phyloP scores from a whole-genome alignment of 2,113 vertebrate genomes.

The Prinia subflava region DNA sequence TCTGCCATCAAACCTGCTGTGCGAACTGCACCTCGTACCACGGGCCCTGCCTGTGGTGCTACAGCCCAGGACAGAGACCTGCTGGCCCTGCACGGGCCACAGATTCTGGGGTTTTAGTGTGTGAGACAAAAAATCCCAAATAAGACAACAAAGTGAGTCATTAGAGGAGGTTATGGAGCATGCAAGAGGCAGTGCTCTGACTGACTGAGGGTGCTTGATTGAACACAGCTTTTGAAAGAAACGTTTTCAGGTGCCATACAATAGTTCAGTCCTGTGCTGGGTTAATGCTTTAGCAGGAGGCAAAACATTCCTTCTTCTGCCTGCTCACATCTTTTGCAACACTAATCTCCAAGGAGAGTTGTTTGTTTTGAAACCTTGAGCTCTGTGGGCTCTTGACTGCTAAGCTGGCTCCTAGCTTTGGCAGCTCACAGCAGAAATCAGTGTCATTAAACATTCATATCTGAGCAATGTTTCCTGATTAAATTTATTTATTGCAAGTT shows the following conservation, averaged over 20 bases:
- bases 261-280: background rate
- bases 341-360: background rate
- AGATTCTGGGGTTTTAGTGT: fast-evolving
- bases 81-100: background rate
- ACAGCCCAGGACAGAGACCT: background rate
- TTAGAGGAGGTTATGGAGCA: background rate
- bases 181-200: background rate
- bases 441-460: background rate
- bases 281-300: background rate
- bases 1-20: background rate
- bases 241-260: fast-evolving
- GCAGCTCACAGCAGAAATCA: background rate
- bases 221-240: background rate
- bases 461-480: background rate
- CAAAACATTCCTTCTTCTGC: background rate
- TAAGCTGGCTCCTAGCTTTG: background rate
- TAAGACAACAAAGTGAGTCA: background rate
- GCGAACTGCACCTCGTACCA: background rate
- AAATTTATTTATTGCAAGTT: background rate
- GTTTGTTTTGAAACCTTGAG: conserved; percentile 13
- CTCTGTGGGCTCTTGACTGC: background rate
- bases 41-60: background rate
- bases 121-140: background rate
- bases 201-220: background rate
- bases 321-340: background rate